phyloP scores from a whole-genome alignment of 2,888 invertebrate species.

The Caenorhabditis uteleia region DNA sequence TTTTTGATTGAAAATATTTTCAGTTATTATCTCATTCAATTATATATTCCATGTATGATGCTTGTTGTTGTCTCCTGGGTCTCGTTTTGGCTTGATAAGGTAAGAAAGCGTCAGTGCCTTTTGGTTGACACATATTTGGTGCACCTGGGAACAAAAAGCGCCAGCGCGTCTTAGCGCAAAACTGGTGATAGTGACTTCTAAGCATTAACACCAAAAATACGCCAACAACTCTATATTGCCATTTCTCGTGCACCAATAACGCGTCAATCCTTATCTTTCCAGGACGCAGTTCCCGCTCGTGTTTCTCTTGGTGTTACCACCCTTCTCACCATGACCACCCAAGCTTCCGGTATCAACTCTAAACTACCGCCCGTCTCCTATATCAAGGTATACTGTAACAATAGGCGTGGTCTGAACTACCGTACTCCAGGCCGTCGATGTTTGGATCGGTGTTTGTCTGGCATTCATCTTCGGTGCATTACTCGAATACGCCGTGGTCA shows the following conservation, averaged over 20 bases:
- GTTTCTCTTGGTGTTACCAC: conserved; percentile 68
- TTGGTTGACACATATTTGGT: neutral
- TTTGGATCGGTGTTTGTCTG: conserved; percentile 76
- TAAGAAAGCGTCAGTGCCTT: conserved; percentile 6
- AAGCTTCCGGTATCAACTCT: conserved; percentile 77
- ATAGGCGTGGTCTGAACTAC: neutral
- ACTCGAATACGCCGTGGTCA: conserved; percentile 95
- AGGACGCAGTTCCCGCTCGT: conserved; percentile 69
- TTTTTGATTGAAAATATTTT: conserved; percentile 23
- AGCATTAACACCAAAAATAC: too few species aligned
- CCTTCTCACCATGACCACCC: conserved; percentile 66
- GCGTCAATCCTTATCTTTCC: conserved; percentile 5
- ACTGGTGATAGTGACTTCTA: too few species aligned
- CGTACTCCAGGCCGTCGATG: conserved; percentile 73
- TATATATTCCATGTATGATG: conserved; percentile 96
- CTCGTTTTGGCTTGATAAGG: conserved; percentile 69
- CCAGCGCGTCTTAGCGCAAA: too few species aligned
- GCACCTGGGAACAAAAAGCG: neutral
- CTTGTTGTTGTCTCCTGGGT: conserved; percentile 77
- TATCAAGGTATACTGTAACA: conserved; percentile 52
- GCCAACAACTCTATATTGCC: too few species aligned
- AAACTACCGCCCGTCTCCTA: conserved; percentile 69
- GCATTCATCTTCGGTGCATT: conserved; percentile 97
- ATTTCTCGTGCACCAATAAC: neutral
- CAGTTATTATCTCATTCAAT: conserved; percentile 76